Conservation (phyloP, 2,888 invertebrate species). For the Frankliniella intonsa region DNA sequence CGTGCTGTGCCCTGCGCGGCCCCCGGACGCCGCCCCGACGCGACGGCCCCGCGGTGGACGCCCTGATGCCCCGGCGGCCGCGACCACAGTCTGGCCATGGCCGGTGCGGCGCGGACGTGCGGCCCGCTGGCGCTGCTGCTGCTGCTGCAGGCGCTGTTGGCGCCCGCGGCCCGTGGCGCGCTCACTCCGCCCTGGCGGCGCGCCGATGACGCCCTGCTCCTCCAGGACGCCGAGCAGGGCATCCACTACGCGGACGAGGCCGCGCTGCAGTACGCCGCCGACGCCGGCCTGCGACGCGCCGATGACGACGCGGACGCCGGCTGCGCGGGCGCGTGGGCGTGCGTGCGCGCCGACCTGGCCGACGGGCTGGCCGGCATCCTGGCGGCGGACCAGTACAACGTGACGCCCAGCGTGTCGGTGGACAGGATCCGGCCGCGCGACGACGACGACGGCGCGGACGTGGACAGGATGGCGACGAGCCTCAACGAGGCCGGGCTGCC, state of each 20-base stretch:
- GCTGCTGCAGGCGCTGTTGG: not conserved
- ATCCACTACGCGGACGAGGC: not conserved
- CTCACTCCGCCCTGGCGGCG: not conserved
- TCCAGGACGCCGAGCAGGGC: not conserved
- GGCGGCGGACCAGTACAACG: not conserved
- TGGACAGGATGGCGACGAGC: not conserved
- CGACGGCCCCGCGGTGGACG: not conserved
- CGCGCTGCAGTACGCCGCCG: not conserved
- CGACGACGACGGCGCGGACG: not conserved
- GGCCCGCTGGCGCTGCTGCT: too few relatives aligned
- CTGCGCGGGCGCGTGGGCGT: not conserved
- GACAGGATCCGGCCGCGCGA: not conserved
- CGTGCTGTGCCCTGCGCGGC: not conserved
- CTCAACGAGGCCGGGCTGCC: conserved; percentile 14
- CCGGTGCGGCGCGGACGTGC: not conserved
- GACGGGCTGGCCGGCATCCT: not conserved
- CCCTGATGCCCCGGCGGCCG: not conserved
- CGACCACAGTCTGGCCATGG: not conserved
- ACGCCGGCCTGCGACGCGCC: not conserved
- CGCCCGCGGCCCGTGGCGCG: not conserved
- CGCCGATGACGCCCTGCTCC: not conserved
- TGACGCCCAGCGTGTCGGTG: not conserved
- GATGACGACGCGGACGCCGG: not conserved
- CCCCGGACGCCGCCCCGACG: not conserved
- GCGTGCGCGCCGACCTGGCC: conserved; percentile 2